phyloP scores from a whole-genome alignment of 2,113 vertebrate genomes.

The Equus przewalskii region DNA sequence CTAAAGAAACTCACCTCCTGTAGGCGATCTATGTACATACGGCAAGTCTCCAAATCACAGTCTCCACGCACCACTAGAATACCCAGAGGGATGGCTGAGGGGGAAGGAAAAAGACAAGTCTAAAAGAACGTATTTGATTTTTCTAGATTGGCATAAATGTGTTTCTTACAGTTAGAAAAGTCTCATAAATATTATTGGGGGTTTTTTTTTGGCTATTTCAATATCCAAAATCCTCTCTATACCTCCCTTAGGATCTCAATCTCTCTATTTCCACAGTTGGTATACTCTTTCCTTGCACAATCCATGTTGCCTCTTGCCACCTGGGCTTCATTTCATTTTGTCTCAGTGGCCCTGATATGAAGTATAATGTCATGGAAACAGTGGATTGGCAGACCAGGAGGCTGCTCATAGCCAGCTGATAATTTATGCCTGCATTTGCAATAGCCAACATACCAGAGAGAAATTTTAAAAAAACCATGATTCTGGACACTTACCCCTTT shows the following conservation, averaged over 20 bases:
- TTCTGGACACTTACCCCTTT: background rate
- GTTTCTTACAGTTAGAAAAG: background rate
- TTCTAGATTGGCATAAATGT: background rate
- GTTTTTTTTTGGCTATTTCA: background rate
- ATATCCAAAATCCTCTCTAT: background rate
- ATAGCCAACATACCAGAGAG: background rate
- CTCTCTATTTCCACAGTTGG: background rate
- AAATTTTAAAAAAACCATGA: background rate
- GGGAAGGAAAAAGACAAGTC: slow-evolving; percentile 65
- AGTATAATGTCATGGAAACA: background rate
- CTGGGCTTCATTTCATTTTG: background rate
- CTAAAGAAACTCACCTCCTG: slow-evolving; percentile 92
- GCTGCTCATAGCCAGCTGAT: background rate
- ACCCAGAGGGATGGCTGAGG: slow-evolving; percentile 95
- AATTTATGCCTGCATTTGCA: background rate
- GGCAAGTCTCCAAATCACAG: slow-evolving; percentile 98
- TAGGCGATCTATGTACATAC: slow-evolving; percentile 97
- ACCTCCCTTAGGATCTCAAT: background rate
- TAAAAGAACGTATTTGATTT: slow-evolving; percentile 51
- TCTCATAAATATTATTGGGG: background rate
- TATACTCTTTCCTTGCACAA: background rate
- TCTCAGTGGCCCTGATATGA: background rate
- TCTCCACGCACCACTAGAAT: slow-evolving; percentile 98
- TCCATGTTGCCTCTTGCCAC: background rate
- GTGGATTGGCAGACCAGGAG: background rate